phyloP scores from a whole-genome alignment of 2,797 vertebrate genomes.

The Coregonus ussuriensis region DNA sequence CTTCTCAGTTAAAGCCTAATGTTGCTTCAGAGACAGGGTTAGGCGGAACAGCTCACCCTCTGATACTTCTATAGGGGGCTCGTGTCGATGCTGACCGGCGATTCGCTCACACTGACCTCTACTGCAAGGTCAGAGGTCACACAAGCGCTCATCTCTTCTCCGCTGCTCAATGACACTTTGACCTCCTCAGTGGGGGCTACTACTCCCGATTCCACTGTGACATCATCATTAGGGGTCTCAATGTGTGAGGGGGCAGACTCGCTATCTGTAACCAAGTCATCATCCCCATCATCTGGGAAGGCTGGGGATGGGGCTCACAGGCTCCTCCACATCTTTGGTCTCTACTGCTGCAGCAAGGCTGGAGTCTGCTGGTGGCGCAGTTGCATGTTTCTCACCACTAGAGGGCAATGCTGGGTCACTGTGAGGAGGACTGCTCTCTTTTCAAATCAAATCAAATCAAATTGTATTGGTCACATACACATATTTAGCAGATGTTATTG shows the following conservation, averaged over 20 bases:
- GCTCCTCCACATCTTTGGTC: constrained; percentile 6
- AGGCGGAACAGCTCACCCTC: background rate
- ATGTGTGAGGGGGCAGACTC: constrained; percentile 34
- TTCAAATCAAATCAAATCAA: too few species aligned
- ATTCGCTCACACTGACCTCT: background rate
- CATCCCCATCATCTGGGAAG: constrained; percentile 16
- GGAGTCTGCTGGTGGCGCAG: background rate
- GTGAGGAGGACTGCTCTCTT: background rate
- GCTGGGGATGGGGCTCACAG: constrained; percentile 25
- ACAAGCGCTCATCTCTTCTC: constrained; percentile 30
- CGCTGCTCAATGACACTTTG: background rate
- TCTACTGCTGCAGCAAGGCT: background rate
- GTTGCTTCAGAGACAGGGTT: background rate
- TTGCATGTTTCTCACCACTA: constrained; percentile 33
- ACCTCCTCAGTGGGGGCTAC: constrained; percentile 16
- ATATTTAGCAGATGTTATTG: too few species aligned
- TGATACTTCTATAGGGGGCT: background rate
- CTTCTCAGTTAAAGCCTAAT: background rate
- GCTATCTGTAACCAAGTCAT: constrained; percentile 27
- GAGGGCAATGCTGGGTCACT: constrained; percentile 30
- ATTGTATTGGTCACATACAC: too few species aligned
- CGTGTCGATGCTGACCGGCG: constrained; percentile 18
- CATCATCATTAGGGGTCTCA: constrained; percentile 22
- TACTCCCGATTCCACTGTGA: constrained; percentile 10
- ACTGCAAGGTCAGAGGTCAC: constrained; percentile 40